Evolutionary conservation across 2,113 vertebrate genomes (phyloP), one percentile per base, ranked within the genome.

Genomic region (Xiphophorus hellerii): DNA sequence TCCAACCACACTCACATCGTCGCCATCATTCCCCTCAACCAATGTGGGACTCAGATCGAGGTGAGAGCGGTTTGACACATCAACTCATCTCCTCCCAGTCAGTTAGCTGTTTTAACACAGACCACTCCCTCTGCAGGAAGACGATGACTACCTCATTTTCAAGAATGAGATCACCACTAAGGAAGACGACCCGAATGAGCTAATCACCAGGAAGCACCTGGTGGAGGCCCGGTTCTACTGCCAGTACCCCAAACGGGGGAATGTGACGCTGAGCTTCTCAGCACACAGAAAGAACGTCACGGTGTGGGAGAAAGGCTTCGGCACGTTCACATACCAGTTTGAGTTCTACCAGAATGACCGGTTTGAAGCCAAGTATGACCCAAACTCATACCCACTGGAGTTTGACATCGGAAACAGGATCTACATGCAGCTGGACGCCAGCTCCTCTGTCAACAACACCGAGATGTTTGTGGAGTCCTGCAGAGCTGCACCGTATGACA

Each of bases 391-490:
- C 77, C 94, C 93, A 1, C 73, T 94, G 64, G 88, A 87, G 68
- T 91, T 83, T 1, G 58, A 74, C 0, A 6, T 94, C 0, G 80
- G 85, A 7, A 71, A 78, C 1, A 72, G 62, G 75, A 89, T 95
- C 7, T 93, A 83, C 87, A 92, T 94, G 89, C 28, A 90, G 84
- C 90, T 94, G 1, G 71, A 93, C 2, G 92, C 91, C 4, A 62
- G 82, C 0, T 71, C 89, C 11, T 48, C 87, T 0, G 1, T 93
- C 77, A 80, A 82, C 67, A 89, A 89, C 84, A 93, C 92, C 0
- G 79, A 88, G 85, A 82, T 95, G 77, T 94, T 95, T 71, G 89
- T 95, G 39, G 92, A 94, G 78, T 93, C 93, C 54, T 95, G 93
- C 89, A 87, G 64, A 22, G 93, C 93, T 15, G 68, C 92, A 1